Percentiles rank a stretch among this genome's conserved stretches.
These are phyloP conservation scores for Lasaia peninsularis DNA, from an alignment of 1,140 invertebrate species.

Conservation along the genomic window DNA sequence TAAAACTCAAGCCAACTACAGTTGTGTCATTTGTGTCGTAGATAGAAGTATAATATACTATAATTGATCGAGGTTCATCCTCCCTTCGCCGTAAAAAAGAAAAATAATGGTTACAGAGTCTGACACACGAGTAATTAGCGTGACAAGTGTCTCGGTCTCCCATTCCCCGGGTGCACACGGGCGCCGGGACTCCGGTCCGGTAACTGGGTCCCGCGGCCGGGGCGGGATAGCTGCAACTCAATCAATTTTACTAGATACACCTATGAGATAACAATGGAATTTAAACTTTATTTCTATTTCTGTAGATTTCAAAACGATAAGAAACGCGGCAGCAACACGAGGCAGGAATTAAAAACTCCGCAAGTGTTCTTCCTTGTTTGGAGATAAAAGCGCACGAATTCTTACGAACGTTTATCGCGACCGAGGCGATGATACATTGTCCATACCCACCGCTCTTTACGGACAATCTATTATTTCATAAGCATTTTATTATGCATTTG, in stretches of 20 bases:
- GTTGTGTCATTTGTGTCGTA: too few relatives aligned
- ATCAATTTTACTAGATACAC: constrained; percentile 6
- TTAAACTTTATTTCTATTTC: constrained; percentile 9
- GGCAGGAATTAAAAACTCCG: constrained; percentile 39
- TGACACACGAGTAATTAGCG: constrained; percentile 19
- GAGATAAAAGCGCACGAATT: constrained; percentile 42
- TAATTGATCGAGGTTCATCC: too few relatives aligned
- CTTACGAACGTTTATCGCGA: constrained; percentile 31
- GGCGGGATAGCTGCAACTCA: background rate
- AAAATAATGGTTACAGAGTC: constrained; percentile 11
- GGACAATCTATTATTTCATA: too few relatives aligned
- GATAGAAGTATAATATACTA: too few relatives aligned
- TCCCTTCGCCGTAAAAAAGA: too few relatives aligned
- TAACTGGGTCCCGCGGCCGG: too few relatives aligned
- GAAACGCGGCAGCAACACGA: constrained; percentile 16
- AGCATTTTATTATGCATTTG: too few relatives aligned
- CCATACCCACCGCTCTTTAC: background rate
- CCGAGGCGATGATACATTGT: background rate
- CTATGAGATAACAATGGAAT: background rate
- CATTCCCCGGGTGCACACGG: too few relatives aligned
- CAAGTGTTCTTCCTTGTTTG: constrained; percentile 38
- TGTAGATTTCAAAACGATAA: background rate
- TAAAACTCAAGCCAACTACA: too few relatives aligned
- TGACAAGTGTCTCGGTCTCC: constrained; percentile 10
- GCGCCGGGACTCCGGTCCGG: background rate